These are phyloP conservation scores for Caenorhabditis remanei DNA, from an alignment of 1,140 invertebrate species.

Conservation along the genomic window DNA sequence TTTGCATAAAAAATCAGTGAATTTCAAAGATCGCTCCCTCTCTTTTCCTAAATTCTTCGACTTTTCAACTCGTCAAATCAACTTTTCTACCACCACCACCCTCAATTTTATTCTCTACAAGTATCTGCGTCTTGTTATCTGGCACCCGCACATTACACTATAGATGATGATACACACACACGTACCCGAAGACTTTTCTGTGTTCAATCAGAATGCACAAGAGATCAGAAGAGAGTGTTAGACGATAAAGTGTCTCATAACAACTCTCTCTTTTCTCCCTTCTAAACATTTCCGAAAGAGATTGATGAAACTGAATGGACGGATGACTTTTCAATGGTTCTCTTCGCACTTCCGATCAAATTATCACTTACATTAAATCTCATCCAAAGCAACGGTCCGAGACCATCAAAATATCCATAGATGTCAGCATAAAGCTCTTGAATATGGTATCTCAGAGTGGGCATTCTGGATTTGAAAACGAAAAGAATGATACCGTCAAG, in stretches of 20 bases:
- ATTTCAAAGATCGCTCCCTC: slow-evolving; percentile 10
- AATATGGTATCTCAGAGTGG: background rate
- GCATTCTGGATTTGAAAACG: background rate
- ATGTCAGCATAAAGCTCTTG: slow-evolving; percentile 44
- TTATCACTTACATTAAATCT: slow-evolving; percentile 31
- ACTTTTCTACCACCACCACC: slow-evolving; percentile 22
- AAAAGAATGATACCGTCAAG: background rate
- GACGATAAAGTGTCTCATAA: slow-evolving; percentile 21
- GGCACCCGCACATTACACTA: slow-evolving; percentile 43
- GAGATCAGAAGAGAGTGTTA: slow-evolving; percentile 12
- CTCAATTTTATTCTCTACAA: slow-evolving; percentile 41
- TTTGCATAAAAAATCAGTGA: background rate
- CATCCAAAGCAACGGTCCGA: slow-evolving; percentile 38
- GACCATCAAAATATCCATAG: slow-evolving; percentile 49
- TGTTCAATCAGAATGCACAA: slow-evolving; percentile 31
- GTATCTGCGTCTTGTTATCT: background rate
- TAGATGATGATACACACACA: slow-evolving; percentile 9
- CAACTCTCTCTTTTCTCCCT: background rate
- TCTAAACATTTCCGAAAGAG: background rate
- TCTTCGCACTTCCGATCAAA: background rate
- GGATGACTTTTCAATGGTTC: background rate
- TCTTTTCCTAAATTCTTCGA: background rate
- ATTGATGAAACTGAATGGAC: background rate
- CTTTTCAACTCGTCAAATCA: slow-evolving; percentile 21
- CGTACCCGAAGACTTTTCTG: background rate